A percentile compares a stretch with the other conserved stretches of the same genome.
phyloP scores from a whole-genome alignment of 2,113 vertebrate species.

The Oncorhynchus keta region DNA sequence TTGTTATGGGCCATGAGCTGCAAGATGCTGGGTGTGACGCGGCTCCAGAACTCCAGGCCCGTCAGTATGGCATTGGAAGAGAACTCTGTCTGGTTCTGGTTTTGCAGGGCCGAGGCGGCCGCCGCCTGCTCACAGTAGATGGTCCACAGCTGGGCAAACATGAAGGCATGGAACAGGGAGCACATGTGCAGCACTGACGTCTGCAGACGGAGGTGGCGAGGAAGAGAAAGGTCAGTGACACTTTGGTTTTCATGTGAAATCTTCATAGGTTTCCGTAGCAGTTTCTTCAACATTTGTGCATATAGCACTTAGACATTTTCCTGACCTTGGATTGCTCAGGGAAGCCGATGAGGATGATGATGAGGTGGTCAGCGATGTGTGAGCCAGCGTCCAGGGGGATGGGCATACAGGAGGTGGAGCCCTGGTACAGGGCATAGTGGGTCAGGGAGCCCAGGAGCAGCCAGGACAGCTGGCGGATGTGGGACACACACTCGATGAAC shows the following conservation, averaged over 20 bases:
- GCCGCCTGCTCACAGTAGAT: constrained; percentile 98
- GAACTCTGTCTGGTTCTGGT: constrained; percentile 95
- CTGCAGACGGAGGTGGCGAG: constrained; percentile 65
- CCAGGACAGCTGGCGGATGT: constrained; percentile 97
- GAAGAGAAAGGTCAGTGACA: neutral
- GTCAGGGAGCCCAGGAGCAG: constrained; percentile 95
- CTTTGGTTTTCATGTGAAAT: neutral
- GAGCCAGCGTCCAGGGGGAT: constrained; percentile 97
- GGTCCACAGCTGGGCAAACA: constrained; percentile 98
- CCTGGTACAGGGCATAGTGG: constrained; percentile 91
- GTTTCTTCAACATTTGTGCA: neutral
- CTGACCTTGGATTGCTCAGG: constrained; percentile 98
- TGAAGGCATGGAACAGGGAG: constrained; percentile 97
- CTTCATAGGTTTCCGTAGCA: neutral
- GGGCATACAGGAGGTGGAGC: constrained; percentile 93
- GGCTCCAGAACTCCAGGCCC: constrained; percentile 96
- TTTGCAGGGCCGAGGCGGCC: constrained; percentile 83
- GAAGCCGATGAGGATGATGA: constrained; percentile 97
- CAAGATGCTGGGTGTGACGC: constrained; percentile 96
- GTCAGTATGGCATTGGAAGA: constrained; percentile 93
- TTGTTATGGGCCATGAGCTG: constrained; percentile 99
- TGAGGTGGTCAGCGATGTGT: constrained; percentile 96
- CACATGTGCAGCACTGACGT: constrained; percentile 99
- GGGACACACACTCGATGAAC: constrained; percentile 97
- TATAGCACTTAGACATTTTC: neutral